Evolutionary conservation across 2,888 invertebrate species (phyloP).

Genomic region (Eupithecia tripunctaria): DNA sequence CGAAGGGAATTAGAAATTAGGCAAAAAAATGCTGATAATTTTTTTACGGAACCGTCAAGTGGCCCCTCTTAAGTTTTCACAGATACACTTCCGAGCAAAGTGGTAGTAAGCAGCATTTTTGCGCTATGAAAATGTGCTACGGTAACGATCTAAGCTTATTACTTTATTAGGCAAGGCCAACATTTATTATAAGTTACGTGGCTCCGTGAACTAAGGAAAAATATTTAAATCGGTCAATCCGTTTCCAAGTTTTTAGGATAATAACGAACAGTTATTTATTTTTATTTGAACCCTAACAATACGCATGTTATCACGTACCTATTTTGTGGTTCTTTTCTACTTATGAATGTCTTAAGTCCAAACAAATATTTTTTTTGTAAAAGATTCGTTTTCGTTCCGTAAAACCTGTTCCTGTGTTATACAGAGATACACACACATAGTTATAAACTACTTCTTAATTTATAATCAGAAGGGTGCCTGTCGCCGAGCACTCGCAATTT

Average conservation of each 20-base stretch:
- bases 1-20: constrained; percentile 19
- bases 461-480: not conserved
- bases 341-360: too few species aligned
- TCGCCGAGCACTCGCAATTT: not conserved
- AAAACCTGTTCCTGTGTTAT: not conserved
- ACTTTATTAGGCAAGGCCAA: not conserved
- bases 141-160: not conserved
- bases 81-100: constrained; percentile 13
- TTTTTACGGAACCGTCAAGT: constrained; percentile 7
- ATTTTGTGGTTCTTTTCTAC: too few species aligned
- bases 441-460: not conserved
- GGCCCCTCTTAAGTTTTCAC: constrained; percentile 8
- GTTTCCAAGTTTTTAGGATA: too few species aligned
- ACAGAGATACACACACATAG: not conserved
- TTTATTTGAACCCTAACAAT: too few species aligned
- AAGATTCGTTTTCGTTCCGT: not conserved
- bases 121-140: not conserved
- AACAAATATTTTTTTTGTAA: too few species aligned
- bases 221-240: too few species aligned
- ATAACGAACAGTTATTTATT: too few species aligned
- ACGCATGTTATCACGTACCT: too few species aligned
- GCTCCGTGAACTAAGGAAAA: too few species aligned
- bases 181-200: not conserved
- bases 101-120: not conserved
- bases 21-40: constrained; percentile 18